Base-by-base conservation (phyloP, 2,888 invertebrate genomes). In the Andrena praecox region DNA sequence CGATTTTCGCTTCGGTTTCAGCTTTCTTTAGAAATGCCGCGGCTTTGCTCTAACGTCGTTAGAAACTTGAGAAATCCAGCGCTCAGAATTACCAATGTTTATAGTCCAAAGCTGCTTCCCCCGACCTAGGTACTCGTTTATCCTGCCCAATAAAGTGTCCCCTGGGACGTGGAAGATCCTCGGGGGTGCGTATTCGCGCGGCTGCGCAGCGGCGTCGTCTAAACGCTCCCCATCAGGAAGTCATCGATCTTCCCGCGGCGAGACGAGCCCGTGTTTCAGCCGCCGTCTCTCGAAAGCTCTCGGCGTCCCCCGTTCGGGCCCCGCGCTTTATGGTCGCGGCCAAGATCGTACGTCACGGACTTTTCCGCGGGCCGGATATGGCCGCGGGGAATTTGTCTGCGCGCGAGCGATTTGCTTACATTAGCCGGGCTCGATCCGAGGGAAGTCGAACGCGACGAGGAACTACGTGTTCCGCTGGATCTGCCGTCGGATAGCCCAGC, bases 361-460 rank as follows among this genome's bases (percentile, higher is more conserved):
- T 89, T 91, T 91, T 90, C 70, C 75, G 1, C 16, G 16, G 54
- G 54, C 81, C 89, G 77, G 85, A 91, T 91, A 91, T 85, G 91
- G 91, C 76, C 74, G 85, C 72, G 81, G 81, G 81, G 89, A 88
- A 92, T 93, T 92, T 92, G 92, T 92, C 92, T 90, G 86, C 68
- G 77, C 66, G 77, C 85, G 70, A 85, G 87, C 89, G 90, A 91
- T 91, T 91, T 91, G 91, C 91, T 91, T 89, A 89, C 89, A 89
- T 91, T 91, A 86, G 89, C 87, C 82, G 73, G 64, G 59, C 35
- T 73, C 78, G 74, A 84, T 86, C 77, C 72, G 48, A 69, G 42
- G 54, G 63, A 24, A 68, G 70, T 59, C 66, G 68, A 59, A 77
- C 69, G 68, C 20, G 29, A 63, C 60, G 54, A 64, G 20, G 63